phyloP scores from a whole-genome alignment of 2,113 vertebrate genomes.

The Neogale vison region DNA sequence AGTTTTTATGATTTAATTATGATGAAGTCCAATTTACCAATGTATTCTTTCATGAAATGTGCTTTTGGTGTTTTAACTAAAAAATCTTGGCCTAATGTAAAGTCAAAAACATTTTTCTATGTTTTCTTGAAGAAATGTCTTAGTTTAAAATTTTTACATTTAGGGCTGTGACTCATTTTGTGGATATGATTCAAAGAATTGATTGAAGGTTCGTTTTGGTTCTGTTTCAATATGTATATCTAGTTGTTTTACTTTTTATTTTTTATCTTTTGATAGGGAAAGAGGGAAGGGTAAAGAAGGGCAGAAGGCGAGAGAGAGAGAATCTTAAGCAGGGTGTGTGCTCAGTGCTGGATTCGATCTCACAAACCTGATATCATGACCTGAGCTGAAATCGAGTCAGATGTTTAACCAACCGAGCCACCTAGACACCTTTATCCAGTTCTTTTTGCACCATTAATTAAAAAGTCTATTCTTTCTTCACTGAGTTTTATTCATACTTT shows the following conservation, averaged over 20 bases:
- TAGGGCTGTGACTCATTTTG: neutral
- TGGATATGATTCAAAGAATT: neutral
- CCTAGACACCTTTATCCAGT: neutral
- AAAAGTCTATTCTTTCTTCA: neutral
- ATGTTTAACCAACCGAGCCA: neutral
- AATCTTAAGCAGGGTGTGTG: neutral
- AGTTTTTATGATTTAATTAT: neutral
- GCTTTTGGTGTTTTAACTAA: neutral
- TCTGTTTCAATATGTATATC: neutral
- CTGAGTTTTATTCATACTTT: neutral
- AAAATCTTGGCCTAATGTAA: neutral
- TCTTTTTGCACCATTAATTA: neutral
- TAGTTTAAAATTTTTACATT: neutral
- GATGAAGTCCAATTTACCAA: neutral
- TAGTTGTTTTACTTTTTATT: neutral
- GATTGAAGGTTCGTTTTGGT: neutral
- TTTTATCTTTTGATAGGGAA: neutral
- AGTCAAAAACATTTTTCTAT: neutral
- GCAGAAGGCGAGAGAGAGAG: neutral
- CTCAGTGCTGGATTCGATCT: neutral
- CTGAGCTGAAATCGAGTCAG: neutral
- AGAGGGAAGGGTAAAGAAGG: neutral
- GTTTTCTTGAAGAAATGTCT: neutral
- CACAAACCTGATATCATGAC: neutral
- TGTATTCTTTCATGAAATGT: neutral